Evolutionary conservation across 2,888 invertebrate species (phyloP), one percentile per base, ranked within the genome.

Genomic region (Dendrolimus pini): DNA sequence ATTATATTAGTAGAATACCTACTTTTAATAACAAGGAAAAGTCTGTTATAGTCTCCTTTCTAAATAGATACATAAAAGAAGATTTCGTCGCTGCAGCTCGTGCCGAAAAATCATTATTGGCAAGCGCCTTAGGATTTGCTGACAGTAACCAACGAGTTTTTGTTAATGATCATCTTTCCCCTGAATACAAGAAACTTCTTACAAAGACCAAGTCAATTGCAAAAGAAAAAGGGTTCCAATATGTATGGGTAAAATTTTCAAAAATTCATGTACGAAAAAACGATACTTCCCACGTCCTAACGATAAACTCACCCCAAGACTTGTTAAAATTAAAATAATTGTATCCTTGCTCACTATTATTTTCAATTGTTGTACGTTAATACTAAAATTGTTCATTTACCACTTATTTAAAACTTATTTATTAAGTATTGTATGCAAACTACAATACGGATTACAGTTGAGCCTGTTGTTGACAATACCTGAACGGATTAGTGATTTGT

Each of bases 191-290:
- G n/a, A n/a, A n/a, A n/a, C n/a, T n/a, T 1, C 60, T 62, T 10
- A 61, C 57, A 0, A 58, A 52, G 54, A 54, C 54, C 2, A 62
- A 62, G 54, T 41, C 52, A 12, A 1, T 56, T 8, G 59, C 61
- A 9, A 60, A 57, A 47, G 60, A 61, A 13, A 61, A 56, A 41
- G 52, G 54, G 7, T 62, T 58, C 9, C 30, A 41, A 7, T 61
- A 52, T 9, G 57, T 54, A 7, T 62, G 61, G 62, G 61, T 62
- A 1, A 62, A 61, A 42, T 60, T 53, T 12, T 55, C 56, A 12
- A 62, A 62, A 56, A 62, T n/a, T n/a, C 61, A 62, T 18, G 61
- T 60, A 2, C 54, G 62, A 1, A 62, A 60, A 18, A 60, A 61
- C 14, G 62, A 61, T 10, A 57, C 60, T 7, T 59, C 59, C 2